A percentile compares a stretch with the other conserved stretches of the same genome.
These are phyloP conservation scores for Dipodomys ordii DNA, from an alignment of 2,113 vertebrate genomes.

Conservation along the genomic window DNA sequence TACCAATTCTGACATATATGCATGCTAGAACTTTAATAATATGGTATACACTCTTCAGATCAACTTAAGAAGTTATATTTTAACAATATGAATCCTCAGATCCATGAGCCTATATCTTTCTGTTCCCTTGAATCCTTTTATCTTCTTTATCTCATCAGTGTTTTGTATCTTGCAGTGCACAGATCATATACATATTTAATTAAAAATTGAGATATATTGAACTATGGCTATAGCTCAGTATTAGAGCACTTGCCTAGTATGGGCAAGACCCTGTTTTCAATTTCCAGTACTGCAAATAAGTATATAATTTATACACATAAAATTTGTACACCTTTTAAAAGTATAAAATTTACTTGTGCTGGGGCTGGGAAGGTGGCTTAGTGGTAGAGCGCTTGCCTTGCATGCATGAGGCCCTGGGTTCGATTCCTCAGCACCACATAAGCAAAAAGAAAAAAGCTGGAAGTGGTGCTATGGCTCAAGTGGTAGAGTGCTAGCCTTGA, in stretches of 20 bases:
- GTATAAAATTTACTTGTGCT: not conserved
- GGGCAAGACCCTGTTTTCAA: not conserved
- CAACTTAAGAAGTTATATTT: not conserved
- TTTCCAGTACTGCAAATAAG: not conserved
- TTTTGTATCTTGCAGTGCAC: not conserved
- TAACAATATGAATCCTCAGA: not conserved
- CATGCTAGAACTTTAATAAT: not conserved
- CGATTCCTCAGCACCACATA: too few relatives aligned
- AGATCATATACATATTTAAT: not conserved
- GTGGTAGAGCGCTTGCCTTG: too few relatives aligned
- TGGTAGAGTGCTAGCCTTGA: too few relatives aligned
- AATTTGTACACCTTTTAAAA: not conserved
- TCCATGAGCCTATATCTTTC: not conserved
- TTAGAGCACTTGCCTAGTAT: not conserved
- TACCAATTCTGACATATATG: not conserved
- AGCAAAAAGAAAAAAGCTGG: too few relatives aligned
- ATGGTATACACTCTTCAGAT: not conserved
- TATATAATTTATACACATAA: not conserved
- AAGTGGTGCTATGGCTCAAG: too few relatives aligned
- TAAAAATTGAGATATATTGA: not conserved
- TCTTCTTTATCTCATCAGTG: not conserved
- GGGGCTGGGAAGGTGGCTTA: too few relatives aligned
- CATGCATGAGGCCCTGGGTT: too few relatives aligned
- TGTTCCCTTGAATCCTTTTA: not conserved
- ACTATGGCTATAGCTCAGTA: not conserved